Percentiles rank a stretch among this genome's conserved stretches.
phyloP scores from a whole-genome alignment of 92 coral and sea anemone genomes.

The Heteractis magnifica region DNA sequence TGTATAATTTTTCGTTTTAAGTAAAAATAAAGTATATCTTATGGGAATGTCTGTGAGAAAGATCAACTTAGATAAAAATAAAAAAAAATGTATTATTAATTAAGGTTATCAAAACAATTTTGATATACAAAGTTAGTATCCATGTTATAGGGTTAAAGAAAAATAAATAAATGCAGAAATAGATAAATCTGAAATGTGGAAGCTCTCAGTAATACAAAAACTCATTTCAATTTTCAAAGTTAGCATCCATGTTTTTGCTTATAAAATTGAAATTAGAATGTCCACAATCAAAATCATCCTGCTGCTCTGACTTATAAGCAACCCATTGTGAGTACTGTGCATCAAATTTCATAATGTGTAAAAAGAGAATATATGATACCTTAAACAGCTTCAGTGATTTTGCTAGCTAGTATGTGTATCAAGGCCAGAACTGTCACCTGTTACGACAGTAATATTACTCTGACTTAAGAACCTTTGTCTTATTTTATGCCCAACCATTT shows the following conservation, averaged over 20 bases:
- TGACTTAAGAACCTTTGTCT: too few species aligned
- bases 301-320: too few species aligned
- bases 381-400: too few species aligned
- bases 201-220: neutral
- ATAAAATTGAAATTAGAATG: neutral
- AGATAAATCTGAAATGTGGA: neutral
- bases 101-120: neutral
- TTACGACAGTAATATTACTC: too few species aligned
- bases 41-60: neutral
- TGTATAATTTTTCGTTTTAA: too few species aligned
- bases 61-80: neutral
- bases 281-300: neutral
- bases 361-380: too few species aligned
- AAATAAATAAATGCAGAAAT: neutral
- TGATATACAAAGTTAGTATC: neutral
- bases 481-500: too few species aligned
- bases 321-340: too few species aligned
- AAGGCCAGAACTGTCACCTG: too few species aligned
- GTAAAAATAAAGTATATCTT: neutral
- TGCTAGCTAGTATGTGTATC: too few species aligned
- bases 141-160: neutral
- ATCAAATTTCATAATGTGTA: too few species aligned
- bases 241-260: neutral
- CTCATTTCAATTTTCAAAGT: too few species aligned
- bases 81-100: neutral